Conservation (phyloP, 2,113 vertebrate species). For the Sinocyclocheilus grahami region DNA sequence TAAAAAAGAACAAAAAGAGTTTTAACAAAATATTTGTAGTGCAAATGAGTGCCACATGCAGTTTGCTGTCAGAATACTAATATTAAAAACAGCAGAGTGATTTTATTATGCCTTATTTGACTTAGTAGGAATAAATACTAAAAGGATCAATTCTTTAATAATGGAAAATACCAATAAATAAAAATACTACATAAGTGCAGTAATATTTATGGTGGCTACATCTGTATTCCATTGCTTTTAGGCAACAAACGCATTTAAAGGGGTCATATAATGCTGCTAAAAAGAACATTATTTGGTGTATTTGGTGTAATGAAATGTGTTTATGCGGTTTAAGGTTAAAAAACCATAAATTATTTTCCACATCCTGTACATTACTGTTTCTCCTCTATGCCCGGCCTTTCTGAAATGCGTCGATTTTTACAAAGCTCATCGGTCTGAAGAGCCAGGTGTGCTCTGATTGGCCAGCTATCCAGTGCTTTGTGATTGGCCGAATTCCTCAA, state of each 20-base stretch:
- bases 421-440: no score
- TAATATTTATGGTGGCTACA: not conserved
- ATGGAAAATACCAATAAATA: not conserved
- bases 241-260: not conserved
- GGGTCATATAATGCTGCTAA: no score
- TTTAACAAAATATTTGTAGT: not conserved
- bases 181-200: not conserved
- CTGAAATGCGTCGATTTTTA: no score
- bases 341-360: no score
- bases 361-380: no score
- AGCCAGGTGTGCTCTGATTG: no score
- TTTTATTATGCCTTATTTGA: not conserved
- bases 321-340: no score
- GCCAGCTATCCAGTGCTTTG: no score
- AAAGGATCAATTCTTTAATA: not conserved
- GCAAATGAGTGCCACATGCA: not conserved
- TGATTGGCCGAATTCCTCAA: no score
- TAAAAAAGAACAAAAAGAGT: not conserved
- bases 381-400: no score
- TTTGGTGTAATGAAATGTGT: no score
- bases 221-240: not conserved
- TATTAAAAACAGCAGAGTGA: not conserved
- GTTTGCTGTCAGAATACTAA: not conserved
- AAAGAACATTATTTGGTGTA: no score
- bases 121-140: not conserved